phyloP scores from a whole-genome alignment of 2,797 vertebrate species.

The Aselliscus stoliczkanus region DNA sequence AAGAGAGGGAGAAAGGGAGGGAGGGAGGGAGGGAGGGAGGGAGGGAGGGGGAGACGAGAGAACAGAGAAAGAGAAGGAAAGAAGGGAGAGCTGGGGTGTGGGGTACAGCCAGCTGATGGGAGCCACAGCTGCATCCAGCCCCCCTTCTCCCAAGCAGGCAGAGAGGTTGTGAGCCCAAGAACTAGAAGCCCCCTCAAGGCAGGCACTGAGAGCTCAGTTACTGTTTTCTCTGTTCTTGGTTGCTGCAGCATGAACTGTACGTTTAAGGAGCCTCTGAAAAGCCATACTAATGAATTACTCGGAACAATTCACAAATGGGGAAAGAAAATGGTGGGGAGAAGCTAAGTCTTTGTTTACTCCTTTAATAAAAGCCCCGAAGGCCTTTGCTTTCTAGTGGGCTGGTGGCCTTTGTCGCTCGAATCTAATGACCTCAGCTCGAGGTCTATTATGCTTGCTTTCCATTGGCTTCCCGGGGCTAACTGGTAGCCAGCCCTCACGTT shows the following conservation, averaged over 20 bases:
- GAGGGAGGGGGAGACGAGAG: not conserved
- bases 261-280: not conserved
- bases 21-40: rapidly evolving
- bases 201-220: rapidly evolving
- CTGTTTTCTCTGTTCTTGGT: not conserved
- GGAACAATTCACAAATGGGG: not conserved
- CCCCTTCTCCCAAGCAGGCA: not conserved
- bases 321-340: not conserved
- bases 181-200: rapidly evolving
- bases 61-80: too few relatives aligned
- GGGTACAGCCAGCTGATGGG: not conserved
- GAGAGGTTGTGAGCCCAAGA: rapidly evolving
- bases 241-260: not conserved
- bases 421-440: not conserved
- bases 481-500: not conserved
- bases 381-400: not conserved
- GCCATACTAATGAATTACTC: not conserved
- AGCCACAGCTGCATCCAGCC: rapidly evolving
- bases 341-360: not conserved
- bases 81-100: not conserved
- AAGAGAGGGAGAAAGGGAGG: too few relatives aligned
- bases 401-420: not conserved
- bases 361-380: not conserved
- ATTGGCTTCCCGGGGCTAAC: not conserved
- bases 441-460: not conserved